A percentile compares a stretch with the other conserved stretches of the same genome.
Conservation (phyloP, 2,888 invertebrate genomes). For the Bhutanitis thaidina region DNA sequence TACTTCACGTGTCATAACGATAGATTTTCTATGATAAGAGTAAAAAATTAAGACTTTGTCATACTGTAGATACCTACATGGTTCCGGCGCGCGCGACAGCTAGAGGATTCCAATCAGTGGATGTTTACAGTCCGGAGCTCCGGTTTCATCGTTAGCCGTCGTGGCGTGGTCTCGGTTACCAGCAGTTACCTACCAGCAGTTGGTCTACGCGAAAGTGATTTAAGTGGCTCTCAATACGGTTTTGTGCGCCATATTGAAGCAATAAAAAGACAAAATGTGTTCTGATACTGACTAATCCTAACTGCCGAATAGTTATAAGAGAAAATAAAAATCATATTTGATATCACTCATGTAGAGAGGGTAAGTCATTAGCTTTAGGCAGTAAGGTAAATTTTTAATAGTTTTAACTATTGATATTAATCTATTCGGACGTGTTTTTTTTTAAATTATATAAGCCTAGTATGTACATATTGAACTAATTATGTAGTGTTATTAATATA, state of each 20-base stretch:
- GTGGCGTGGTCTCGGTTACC: conserved; percentile 45
- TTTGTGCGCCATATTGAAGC: conserved; percentile 16
- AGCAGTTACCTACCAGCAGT: conserved; percentile 61
- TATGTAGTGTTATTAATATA: too few relatives aligned
- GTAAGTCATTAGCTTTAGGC: background rate
- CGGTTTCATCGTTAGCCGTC: conserved; percentile 66
- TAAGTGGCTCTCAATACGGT: conserved; percentile 29
- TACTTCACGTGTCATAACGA: too few relatives aligned
- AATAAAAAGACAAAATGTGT: conserved; percentile 7
- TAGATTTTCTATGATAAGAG: too few relatives aligned
- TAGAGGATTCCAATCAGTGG: conserved; percentile 66
- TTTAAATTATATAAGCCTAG: too few relatives aligned
- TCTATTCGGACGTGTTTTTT: too few relatives aligned
- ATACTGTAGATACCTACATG: background rate
- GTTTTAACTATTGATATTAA: too few relatives aligned
- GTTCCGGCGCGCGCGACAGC: conserved; percentile 25
- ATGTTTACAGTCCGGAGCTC: conserved; percentile 69
- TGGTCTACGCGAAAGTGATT: conserved; percentile 49
- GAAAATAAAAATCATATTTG: background rate
- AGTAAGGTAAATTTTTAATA: background rate
- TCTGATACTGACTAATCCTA: background rate
- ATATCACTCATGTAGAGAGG: background rate
- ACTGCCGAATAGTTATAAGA: background rate
- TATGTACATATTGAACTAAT: too few relatives aligned
- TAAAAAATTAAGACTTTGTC: too few relatives aligned